Percentiles rank a stretch among this genome's conserved stretches.
Evolutionary conservation across 2,888 invertebrate species (phyloP).

Genomic region (Drosophila dives): DNA sequence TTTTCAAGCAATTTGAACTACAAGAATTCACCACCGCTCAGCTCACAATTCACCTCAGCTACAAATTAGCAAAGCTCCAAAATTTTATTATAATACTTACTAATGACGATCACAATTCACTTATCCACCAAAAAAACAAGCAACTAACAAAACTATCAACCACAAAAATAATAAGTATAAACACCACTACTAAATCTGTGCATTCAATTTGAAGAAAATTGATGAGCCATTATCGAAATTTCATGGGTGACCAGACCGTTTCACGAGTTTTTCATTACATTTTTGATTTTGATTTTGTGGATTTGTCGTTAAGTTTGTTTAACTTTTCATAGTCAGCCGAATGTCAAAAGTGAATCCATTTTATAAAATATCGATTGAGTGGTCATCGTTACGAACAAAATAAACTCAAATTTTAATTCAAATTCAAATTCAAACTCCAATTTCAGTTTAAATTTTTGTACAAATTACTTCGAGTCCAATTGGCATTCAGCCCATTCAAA

Average conservation of each 20-base stretch:
- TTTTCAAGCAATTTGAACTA: conserved; percentile 52
- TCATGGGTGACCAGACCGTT: conserved; percentile 71
- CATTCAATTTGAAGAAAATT: conserved; percentile 60
- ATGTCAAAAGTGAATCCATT: conserved; percentile 51
- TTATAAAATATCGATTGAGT: conserved; percentile 85
- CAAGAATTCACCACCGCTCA: conserved; percentile 59
- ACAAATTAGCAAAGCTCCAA: conserved; percentile 32
- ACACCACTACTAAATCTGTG: conserved; percentile 53
- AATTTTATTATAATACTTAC: conserved; percentile 50
- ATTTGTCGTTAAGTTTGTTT: conserved; percentile 22
- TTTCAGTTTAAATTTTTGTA: conserved; percentile 10
- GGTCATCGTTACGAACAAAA: conserved; percentile 82
- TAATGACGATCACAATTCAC: conserved; percentile 56
- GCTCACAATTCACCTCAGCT: conserved; percentile 71
- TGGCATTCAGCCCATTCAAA: conserved; percentile 43
- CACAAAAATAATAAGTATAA: conserved; percentile 27
- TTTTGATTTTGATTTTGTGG: conserved; percentile 39
- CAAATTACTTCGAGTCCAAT: conserved; percentile 38
- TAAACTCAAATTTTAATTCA: conserved; percentile 26
- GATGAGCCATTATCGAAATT: conserved; percentile 83
- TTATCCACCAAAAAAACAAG: conserved; percentile 48
- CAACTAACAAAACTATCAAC: conserved; percentile 44
- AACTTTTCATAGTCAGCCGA: conserved; percentile 55
- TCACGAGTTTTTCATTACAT: conserved; percentile 43
- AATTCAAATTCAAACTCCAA: conserved; percentile 1